These are phyloP conservation scores for Melikaiella ostensackeni DNA, from an alignment of 2,888 invertebrate genomes.

Conservation along the genomic window DNA sequence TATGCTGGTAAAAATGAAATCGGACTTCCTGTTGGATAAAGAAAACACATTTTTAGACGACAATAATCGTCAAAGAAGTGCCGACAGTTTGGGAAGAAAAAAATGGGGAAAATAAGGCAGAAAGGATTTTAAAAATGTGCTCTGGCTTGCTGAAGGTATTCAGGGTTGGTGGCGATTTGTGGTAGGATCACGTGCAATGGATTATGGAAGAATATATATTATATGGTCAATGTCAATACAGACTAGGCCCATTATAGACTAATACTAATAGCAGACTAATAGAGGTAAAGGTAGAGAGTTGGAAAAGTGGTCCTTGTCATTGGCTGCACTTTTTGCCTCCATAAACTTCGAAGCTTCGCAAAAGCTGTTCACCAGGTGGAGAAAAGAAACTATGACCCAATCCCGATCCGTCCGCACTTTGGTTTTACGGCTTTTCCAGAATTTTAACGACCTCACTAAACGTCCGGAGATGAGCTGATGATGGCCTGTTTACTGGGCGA, in stretches of 20 bases:
- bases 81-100: conserved; percentile 10
- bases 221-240: conserved; percentile 15
- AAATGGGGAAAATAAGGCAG: background rate
- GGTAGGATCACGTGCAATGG: conserved; percentile 27
- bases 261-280: background rate
- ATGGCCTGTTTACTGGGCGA: conserved; percentile 61
- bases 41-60: conserved; percentile 12
- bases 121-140: conserved; percentile 21
- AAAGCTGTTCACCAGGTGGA: conserved; percentile 17
- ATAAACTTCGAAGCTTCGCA: conserved; percentile 61
- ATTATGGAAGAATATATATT: background rate
- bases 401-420: conserved; percentile 52
- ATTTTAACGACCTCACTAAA: conserved; percentile 72
- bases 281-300: conserved; percentile 36
- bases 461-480: conserved; percentile 59
- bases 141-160: conserved; percentile 10
- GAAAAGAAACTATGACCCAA: conserved; percentile 43
- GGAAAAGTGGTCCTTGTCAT: conserved; percentile 65
- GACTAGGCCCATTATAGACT: background rate
- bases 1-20: conserved; percentile 26
- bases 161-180: conserved; percentile 28
- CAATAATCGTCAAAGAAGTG: conserved; percentile 26
- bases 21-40: conserved; percentile 2
- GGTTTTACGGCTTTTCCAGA: conserved; percentile 73
- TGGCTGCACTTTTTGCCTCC: conserved; percentile 64